Percentiles rank a stretch among this genome's conserved stretches.
Evolutionary conservation across 2,113 vertebrate genomes (phyloP).

Genomic region (Setophaga petechia): DNA sequence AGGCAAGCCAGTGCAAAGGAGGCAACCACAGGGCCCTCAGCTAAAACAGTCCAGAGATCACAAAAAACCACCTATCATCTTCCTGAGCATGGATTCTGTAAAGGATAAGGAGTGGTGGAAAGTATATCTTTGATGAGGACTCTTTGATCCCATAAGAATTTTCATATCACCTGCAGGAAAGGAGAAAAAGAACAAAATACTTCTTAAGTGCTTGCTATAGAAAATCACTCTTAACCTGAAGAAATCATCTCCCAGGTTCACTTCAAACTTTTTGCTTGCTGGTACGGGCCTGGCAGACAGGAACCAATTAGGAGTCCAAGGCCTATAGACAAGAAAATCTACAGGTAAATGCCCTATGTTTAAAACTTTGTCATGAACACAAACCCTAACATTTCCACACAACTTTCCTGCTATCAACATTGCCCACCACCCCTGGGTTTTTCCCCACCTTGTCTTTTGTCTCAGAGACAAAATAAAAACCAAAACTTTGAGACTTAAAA

Average conservation of each 20-base stretch:
- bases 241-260: neutral
- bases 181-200: neutral
- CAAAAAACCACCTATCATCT: neutral
- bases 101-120: neutral
- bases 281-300: neutral
- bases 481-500: neutral
- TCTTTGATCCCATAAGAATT: neutral
- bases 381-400: neutral
- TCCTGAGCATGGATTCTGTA: neutral
- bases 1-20: neutral
- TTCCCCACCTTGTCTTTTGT: neutral
- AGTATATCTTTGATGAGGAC: neutral
- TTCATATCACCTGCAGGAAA: neutral
- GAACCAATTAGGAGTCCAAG: neutral
- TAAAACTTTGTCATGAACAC: neutral
- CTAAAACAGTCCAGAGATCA: neutral
- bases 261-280: neutral
- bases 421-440: fast-evolving
- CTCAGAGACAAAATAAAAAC: neutral
- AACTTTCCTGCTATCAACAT: neutral
- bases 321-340: neutral
- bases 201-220: neutral
- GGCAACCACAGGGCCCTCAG: neutral
- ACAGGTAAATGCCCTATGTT: neutral
- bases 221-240: neutral